A percentile compares a stretch with the other conserved stretches of the same genome.
Evolutionary conservation across 2,888 invertebrate genomes (phyloP).

Genomic region (Thysanoteuthis rhombus): DNA sequence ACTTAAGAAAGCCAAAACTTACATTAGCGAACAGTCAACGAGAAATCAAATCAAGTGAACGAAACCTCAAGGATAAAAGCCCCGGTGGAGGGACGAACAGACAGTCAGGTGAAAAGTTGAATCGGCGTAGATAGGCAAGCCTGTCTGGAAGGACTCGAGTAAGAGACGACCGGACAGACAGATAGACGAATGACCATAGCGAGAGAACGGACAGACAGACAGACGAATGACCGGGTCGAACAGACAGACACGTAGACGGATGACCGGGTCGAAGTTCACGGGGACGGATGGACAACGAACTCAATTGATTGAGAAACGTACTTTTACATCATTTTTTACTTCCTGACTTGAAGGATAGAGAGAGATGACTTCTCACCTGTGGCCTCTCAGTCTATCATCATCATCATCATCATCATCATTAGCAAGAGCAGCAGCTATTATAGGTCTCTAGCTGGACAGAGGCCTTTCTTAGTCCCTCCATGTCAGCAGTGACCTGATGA

Average conservation of each 20-base stretch:
- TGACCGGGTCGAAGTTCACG: neutral
- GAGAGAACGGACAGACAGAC: neutral
- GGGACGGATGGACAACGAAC: neutral
- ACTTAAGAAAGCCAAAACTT: neutral
- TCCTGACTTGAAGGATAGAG: too few relatives aligned
- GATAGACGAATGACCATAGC: neutral
- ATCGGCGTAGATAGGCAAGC: neutral
- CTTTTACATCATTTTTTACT: too few relatives aligned
- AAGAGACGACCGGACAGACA: neutral
- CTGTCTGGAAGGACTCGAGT: too few relatives aligned
- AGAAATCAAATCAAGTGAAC: neutral
- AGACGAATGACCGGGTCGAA: neutral
- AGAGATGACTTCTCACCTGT: too few relatives aligned
- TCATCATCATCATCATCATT: too few relatives aligned
- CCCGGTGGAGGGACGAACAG: too few relatives aligned
- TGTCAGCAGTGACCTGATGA: too few relatives aligned
- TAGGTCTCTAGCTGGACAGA: too few relatives aligned
- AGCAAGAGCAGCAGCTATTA: too few relatives aligned
- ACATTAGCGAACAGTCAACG: neutral
- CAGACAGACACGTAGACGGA: neutral
- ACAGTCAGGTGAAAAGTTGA: neutral
- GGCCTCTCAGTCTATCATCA: too few relatives aligned
- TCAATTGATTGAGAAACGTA: too few relatives aligned
- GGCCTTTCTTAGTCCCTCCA: too few relatives aligned
- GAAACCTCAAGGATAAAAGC: neutral